Conservation (phyloP, 2,113 vertebrate genomes). For the Varanus salvator region DNA sequence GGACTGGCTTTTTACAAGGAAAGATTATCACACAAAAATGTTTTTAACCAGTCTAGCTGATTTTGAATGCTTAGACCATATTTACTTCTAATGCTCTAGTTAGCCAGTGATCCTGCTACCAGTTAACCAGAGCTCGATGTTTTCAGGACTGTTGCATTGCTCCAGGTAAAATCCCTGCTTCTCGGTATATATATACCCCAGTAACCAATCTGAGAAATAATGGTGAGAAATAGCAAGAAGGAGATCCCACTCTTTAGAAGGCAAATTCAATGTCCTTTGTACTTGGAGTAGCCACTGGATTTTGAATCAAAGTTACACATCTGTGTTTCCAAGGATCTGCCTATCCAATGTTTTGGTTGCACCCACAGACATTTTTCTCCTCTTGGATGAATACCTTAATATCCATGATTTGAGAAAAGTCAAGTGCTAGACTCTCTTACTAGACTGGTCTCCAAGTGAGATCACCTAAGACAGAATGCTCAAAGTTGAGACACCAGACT, state of each 20-base stretch:
- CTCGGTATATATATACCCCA: background rate
- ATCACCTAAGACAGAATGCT: too few species aligned
- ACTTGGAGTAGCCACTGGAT: background rate
- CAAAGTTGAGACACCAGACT: too few species aligned
- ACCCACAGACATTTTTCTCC: too few species aligned
- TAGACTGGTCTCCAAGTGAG: too few species aligned
- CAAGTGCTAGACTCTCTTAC: too few species aligned
- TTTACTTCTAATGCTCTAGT: background rate
- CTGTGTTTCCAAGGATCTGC: background rate
- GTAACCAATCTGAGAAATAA: background rate
- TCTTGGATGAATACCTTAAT: too few species aligned
- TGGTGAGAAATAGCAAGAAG: background rate
- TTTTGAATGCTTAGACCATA: background rate
- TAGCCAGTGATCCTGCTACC: background rate
- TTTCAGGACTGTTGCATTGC: background rate
- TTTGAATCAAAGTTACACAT: background rate
- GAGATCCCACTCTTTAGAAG: background rate
- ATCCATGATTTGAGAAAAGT: too few species aligned
- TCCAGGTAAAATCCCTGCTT: background rate
- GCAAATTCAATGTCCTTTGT: background rate
- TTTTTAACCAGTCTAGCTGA: background rate
- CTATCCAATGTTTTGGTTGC: background rate
- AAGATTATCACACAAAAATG: background rate
- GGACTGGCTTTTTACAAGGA: background rate
- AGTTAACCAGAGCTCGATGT: background rate